A percentile compares a stretch with the other conserved stretches of the same genome.
Conservation (phyloP, 1,140 invertebrate genomes). For the Lepidotrigona ventralis region DNA sequence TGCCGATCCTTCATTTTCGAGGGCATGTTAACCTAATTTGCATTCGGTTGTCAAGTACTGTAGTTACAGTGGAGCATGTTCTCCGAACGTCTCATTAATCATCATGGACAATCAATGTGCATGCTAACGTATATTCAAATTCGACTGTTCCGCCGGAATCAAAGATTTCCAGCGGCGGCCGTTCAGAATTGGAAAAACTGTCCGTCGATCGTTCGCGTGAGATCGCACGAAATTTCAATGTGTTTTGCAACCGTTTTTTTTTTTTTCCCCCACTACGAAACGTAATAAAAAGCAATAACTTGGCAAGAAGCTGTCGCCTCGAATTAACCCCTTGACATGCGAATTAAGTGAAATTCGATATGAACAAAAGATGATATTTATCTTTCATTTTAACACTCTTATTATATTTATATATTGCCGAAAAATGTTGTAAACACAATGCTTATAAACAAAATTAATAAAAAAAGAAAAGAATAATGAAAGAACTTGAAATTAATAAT, state of each 20-base stretch:
- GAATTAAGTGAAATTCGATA: too few relatives aligned
- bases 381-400: too few relatives aligned
- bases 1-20: conserved; percentile 59
- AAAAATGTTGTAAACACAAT: too few relatives aligned
- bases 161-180: background rate
- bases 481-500: too few relatives aligned
- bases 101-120: conserved; percentile 64
- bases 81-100: conserved; percentile 66
- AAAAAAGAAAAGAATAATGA: too few relatives aligned
- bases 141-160: conserved; percentile 47
- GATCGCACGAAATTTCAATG: background rate
- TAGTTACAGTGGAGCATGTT: conserved; percentile 61
- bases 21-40: conserved; percentile 66
- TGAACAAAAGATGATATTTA: too few relatives aligned
- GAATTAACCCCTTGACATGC: too few relatives aligned
- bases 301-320: too few relatives aligned
- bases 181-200: background rate
- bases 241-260: background rate
- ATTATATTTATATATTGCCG: too few relatives aligned
- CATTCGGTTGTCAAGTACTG: conserved; percentile 57
- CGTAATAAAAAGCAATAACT: background rate
- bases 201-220: too few relatives aligned
- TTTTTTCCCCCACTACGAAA: background rate
- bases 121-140: conserved; percentile 54
- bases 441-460: too few relatives aligned